Evolutionary conservation across 2,797 vertebrate genomes (phyloP).

Genomic region (Cetoscarus ocellatus): DNA sequence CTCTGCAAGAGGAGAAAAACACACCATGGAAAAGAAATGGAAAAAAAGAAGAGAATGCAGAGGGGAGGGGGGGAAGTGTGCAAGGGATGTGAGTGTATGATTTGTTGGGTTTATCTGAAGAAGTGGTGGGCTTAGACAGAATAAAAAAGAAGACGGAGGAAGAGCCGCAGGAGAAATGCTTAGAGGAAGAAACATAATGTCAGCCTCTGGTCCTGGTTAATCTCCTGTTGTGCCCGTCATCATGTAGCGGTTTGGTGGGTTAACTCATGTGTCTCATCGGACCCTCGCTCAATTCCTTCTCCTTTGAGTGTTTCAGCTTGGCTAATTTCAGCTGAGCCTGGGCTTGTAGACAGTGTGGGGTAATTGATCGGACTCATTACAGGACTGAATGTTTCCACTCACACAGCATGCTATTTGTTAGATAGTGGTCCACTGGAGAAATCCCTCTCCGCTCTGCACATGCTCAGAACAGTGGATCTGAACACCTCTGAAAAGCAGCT

Average conservation of each 20-base stretch:
- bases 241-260: slow-evolving; percentile 43
- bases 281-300: slow-evolving; percentile 45
- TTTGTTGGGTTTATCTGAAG: slow-evolving; percentile 47
- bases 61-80: neutral
- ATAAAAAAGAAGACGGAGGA: slow-evolving; percentile 22
- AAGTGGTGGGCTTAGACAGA: slow-evolving; percentile 15
- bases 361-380: slow-evolving; percentile 68
- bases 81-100: slow-evolving; percentile 15
- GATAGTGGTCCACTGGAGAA: slow-evolving; percentile 22
- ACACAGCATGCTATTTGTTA: slow-evolving; percentile 25
- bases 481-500: neutral
- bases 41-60: slow-evolving; percentile 10
- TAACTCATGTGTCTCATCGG: slow-evolving; percentile 51
- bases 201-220: slow-evolving; percentile 45
- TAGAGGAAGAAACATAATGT: slow-evolving; percentile 51
- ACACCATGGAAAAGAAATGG: slow-evolving; percentile 44
- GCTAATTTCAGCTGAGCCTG: slow-evolving; percentile 58
- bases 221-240: slow-evolving; percentile 45
- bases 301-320: slow-evolving; percentile 45
- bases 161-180: slow-evolving; percentile 34
- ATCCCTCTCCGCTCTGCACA: slow-evolving; percentile 5
- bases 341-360: slow-evolving; percentile 19
- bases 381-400: slow-evolving; percentile 48
- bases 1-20: slow-evolving; percentile 66
- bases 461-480: neutral